These are phyloP conservation scores for Callocephalon fimbriatum DNA, from an alignment of 2,113 vertebrate species.

Conservation along the genomic window DNA sequence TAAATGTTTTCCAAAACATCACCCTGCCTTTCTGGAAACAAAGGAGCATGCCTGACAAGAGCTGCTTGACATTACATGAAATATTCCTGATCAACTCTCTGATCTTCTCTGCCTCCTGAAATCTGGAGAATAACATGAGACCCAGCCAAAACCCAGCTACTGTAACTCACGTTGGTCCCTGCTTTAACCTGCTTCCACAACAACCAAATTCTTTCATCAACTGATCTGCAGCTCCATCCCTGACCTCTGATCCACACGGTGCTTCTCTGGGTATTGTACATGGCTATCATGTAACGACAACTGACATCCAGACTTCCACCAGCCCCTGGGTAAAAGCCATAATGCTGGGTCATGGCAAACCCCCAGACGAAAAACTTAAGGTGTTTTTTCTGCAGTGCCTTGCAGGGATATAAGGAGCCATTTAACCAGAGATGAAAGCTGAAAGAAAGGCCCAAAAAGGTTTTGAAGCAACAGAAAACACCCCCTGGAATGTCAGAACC, in stretches of 20 bases:
- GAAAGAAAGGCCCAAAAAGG: background rate
- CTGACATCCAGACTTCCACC: constrained; percentile 52
- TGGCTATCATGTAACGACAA: constrained; percentile 14
- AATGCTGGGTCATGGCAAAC: background rate
- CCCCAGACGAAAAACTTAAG: background rate
- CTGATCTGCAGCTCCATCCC: background rate
- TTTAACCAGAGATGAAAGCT: constrained; percentile 27
- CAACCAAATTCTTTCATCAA: background rate
- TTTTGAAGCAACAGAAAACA: constrained; percentile 24
- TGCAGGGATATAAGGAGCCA: background rate
- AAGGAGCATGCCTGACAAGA: background rate
- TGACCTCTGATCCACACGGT: background rate
- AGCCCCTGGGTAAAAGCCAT: background rate
- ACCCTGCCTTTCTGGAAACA: background rate
- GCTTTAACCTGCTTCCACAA: background rate
- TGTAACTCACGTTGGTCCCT: background rate
- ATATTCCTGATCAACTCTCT: background rate
- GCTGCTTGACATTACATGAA: background rate
- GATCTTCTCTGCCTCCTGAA: background rate
- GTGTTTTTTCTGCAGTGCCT: background rate
- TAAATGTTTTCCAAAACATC: background rate
- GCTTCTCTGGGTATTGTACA: constrained; percentile 35
- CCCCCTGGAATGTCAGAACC: background rate
- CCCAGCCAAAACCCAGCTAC: background rate
- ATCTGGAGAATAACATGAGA: background rate